Percentiles rank a stretch among this genome's conserved stretches.
phyloP scores from a whole-genome alignment of 2,797 vertebrate species.

The Heteromormyrus szaboi region DNA sequence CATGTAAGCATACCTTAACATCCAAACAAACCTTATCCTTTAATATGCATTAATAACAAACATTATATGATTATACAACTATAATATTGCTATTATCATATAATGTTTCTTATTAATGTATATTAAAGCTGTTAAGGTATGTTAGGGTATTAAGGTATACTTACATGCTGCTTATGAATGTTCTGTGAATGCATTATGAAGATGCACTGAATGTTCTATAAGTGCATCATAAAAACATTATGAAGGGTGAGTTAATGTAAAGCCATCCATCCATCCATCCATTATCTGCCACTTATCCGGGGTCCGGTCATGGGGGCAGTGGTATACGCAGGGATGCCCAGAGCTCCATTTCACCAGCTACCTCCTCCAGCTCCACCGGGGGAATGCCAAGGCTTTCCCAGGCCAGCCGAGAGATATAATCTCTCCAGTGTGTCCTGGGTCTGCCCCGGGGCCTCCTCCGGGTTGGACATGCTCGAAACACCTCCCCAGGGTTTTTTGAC shows the following conservation, averaged over 20 bases:
- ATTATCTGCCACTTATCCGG: not conserved
- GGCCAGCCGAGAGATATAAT: not conserved
- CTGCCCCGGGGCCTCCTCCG: too few species aligned
- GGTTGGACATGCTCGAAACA: not conserved
- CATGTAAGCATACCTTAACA: not conserved
- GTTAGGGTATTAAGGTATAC: too few species aligned
- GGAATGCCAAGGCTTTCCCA: not conserved
- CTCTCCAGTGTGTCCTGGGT: too few species aligned
- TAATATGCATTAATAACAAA: not conserved
- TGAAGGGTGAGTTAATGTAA: not conserved
- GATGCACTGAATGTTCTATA: not conserved
- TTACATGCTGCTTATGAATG: too few species aligned
- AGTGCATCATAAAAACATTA: not conserved
- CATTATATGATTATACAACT: not conserved
- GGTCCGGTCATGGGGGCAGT: not conserved
- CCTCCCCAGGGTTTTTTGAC: not conserved
- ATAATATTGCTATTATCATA: not conserved
- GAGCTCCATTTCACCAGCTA: not conserved
- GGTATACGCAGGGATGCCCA: not conserved
- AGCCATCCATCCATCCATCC: not conserved
- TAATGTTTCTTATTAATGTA: not conserved
- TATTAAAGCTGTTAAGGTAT: not conserved
- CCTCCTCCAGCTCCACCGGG: not conserved
- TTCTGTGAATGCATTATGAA: not conserved
- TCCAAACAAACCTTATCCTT: not conserved